Percentiles rank a stretch among this genome's conserved stretches.
Conservation (phyloP, 2,888 invertebrate genomes). For the Nomada flava region DNA sequence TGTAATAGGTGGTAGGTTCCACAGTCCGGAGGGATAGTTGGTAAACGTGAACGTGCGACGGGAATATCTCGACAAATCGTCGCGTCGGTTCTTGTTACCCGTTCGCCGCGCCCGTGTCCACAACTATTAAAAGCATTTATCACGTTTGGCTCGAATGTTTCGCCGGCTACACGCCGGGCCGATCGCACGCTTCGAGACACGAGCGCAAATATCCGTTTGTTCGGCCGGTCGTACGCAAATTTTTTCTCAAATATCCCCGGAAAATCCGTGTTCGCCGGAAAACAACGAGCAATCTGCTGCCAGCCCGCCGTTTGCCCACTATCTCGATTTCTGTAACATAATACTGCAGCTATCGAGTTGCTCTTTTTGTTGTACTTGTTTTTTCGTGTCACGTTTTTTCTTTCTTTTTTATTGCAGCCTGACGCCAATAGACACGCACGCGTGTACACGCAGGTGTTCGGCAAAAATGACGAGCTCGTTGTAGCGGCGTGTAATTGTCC, state of each 20-base stretch:
- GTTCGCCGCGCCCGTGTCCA: background rate
- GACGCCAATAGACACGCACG: too few relatives aligned
- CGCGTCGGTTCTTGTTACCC: slow-evolving; percentile 10
- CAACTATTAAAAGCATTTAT: slow-evolving; percentile 55
- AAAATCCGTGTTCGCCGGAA: slow-evolving; percentile 23
- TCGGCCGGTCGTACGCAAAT: slow-evolving; percentile 24
- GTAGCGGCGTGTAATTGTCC: too few relatives aligned
- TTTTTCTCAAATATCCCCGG: slow-evolving; percentile 40
- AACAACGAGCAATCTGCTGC: slow-evolving; percentile 21
- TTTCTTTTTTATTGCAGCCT: background rate
- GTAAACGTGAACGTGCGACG: background rate
- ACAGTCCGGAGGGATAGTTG: background rate
- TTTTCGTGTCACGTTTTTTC: too few relatives aligned
- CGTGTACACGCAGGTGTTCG: too few relatives aligned
- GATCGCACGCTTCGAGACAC: slow-evolving; percentile 11
- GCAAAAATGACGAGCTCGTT: too few relatives aligned
- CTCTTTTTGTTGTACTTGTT: background rate
- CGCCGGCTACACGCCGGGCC: background rate
- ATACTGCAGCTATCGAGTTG: background rate
- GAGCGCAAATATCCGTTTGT: slow-evolving; percentile 46
- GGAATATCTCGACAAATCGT: background rate
- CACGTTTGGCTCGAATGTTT: slow-evolving; percentile 30
- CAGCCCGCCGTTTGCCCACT: too few relatives aligned
- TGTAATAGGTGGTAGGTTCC: background rate
- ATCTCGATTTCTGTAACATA: slow-evolving; percentile 7